Base-by-base conservation (phyloP, 1,140 invertebrate genomes). In the Magallana gigas region DNA sequence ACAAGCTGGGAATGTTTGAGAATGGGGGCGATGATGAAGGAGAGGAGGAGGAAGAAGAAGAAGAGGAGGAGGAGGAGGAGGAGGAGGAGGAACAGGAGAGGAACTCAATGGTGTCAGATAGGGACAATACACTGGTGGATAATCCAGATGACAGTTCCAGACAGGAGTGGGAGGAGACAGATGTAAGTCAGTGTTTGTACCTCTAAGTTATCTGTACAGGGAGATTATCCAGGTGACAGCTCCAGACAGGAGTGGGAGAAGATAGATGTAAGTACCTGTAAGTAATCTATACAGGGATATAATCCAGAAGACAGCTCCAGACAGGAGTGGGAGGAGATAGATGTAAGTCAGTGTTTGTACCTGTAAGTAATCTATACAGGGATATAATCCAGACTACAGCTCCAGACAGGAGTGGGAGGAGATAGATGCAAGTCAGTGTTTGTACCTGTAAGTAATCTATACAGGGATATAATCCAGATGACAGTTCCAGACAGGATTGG, bases 1-100 rank as follows among this genome's bases (percentile, higher is more conserved):
- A 92, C 68, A 92, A 93, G 58, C 92, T 94, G 71, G 93, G 93
- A 11, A 29, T 92, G n/a, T 90, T 90, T 84, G 92, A 92, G 58
- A 91, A 91, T 57, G 91, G 91, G 60, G 88, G 84, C 23, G 84
- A 80, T 7, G 90, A 90, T 64, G 89, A 90, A 60, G 89, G 88
- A 23, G 84, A 86, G 14, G 86, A 89, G 12, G 85, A 84, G 57
- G 90, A 88, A 23, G 89, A 89, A 48, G 36, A 48, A 48, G 36
- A 48, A 57, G 86, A 76, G 57, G 18, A 57, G 8, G 64, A 58
- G 29, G 86, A 48, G 8, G 64, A 58, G 29, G 86, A 48, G 18
- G 57, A 89, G 56, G 88, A 91, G 59, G 89, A 89, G 64, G 23
- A 76, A 29, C 23, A 76, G 23, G 68, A 76, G 68, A 36, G 68